Evolutionary conservation across 1,140 invertebrate species (phyloP).

Genomic region (Bombus polaris): DNA sequence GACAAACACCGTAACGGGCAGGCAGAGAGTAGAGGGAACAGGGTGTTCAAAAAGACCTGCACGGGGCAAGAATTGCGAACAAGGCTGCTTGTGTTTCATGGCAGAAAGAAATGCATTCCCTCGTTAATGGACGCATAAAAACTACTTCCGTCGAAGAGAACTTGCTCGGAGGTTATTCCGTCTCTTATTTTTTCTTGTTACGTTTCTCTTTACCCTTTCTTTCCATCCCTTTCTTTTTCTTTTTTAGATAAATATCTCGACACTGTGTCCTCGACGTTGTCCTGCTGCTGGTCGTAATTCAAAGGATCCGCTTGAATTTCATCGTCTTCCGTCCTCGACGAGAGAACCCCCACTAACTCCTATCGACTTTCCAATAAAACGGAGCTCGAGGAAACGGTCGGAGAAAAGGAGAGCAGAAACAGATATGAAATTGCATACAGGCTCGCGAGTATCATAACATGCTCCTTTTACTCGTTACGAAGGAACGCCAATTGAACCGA

Average conservation of each 20-base stretch:
- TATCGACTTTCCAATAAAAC: constrained; percentile 40
- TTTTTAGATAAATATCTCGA: background rate
- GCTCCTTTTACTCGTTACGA: constrained; percentile 40
- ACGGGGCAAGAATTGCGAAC: background rate
- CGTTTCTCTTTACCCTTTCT: background rate
- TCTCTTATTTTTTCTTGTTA: background rate
- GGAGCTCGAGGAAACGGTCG: background rate
- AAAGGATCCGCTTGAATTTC: constrained; percentile 14
- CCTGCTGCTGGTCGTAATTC: background rate
- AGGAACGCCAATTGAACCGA: constrained; percentile 44
- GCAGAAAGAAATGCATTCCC: background rate
- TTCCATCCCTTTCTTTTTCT: background rate
- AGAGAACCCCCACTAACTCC: background rate
- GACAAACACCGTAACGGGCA: background rate
- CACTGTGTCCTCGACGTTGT: background rate
- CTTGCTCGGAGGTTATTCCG: background rate
- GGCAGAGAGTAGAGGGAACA: background rate
- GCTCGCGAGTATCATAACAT: constrained; percentile 47
- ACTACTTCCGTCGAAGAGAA: constrained; percentile 8
- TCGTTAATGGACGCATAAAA: constrained; percentile 3
- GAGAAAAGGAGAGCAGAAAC: background rate
- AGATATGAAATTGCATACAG: constrained; percentile 43
- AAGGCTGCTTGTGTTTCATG: background rate
- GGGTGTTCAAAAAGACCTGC: background rate
- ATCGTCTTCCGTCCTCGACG: background rate